Conservation (phyloP, 1,140 invertebrate genomes). For the Eubasilissa regina region DNA sequence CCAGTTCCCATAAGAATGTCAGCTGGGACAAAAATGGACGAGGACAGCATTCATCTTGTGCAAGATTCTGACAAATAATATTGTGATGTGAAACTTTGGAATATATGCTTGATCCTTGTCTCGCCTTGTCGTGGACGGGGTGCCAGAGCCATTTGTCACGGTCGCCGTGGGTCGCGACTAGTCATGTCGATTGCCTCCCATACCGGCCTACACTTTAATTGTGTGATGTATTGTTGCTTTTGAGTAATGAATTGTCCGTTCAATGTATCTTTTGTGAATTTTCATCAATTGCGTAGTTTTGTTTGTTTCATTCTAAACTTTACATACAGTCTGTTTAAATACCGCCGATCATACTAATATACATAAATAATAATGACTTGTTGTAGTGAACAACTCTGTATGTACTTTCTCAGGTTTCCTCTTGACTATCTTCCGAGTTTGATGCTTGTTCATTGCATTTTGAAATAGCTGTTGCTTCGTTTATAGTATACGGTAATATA, state of each 20-base stretch:
- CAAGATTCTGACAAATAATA: constrained; percentile 68
- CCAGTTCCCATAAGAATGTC: constrained; percentile 65
- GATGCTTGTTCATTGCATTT: too few relatives aligned
- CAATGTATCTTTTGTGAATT: too few relatives aligned
- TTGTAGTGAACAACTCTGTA: too few relatives aligned
- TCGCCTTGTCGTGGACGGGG: background rate
- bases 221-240: constrained; percentile 16
- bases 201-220: constrained; percentile 19
- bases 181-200: constrained; percentile 12
- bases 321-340: too few relatives aligned
- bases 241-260: background rate
- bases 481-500: too few relatives aligned
- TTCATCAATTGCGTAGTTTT: too few relatives aligned
- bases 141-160: background rate
- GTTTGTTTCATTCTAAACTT: too few relatives aligned
- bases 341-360: too few relatives aligned
- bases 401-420: too few relatives aligned
- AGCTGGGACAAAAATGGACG: constrained; percentile 59
- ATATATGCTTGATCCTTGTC: background rate
- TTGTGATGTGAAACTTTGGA: background rate
- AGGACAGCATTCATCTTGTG: constrained; percentile 68
- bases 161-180: background rate
- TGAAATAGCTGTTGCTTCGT: too few relatives aligned
- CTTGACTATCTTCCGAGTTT: too few relatives aligned
- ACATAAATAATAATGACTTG: too few relatives aligned